Evolutionary conservation across 2,113 vertebrate genomes (phyloP), one percentile per base, ranked within the genome.

Genomic region (Megaceryle maxima): DNA sequence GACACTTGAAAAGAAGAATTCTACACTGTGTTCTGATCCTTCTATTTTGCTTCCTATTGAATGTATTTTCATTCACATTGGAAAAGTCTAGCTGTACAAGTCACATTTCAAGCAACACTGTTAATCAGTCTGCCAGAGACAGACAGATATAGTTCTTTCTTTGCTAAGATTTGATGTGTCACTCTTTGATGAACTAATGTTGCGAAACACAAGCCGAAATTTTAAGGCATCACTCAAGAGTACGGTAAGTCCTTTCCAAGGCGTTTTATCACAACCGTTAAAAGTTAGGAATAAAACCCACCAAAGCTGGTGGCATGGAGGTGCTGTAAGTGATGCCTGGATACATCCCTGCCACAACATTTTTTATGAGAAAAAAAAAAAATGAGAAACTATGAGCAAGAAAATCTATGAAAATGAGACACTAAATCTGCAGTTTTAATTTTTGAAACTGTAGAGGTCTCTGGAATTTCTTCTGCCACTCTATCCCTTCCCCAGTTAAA

Each of bases 141-240:
- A 88, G 82, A 68, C 12, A 59, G 55, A 48, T 92, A 44, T 4
- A 41, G 48, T 69, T 91, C 73, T 94, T 94, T 94, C 76, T 73
- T 79, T 69, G 44, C 59, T 84, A 50, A 83, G 77, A 81, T 93
- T 73, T 90, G 72, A 60, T 3, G 3, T 77, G 85, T 87, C 70
- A 70, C 79, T 94, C 95, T 88, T 88, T 90, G 87, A 87, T 89
- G 80, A 97, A 92, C 79, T 50, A 80, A 77, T 95, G 87, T 72
- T 63, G 41, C 73, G 67, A 72, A 94, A 92, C 37, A 82, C 14
- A 72, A 93, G 51, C 33, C 85, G 85, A 60, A 90, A 84, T 92
- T 86, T 91, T 83, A 94, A 94, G 80, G 74, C 76, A 59, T 57
- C 66, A 48, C 56, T 86, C 69, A 79, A 56, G 78, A 35, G 64